Evolutionary conservation across 1,140 invertebrate species (phyloP), one percentile per base, ranked within the genome.

Genomic region (Procambarus virginalis): DNA sequence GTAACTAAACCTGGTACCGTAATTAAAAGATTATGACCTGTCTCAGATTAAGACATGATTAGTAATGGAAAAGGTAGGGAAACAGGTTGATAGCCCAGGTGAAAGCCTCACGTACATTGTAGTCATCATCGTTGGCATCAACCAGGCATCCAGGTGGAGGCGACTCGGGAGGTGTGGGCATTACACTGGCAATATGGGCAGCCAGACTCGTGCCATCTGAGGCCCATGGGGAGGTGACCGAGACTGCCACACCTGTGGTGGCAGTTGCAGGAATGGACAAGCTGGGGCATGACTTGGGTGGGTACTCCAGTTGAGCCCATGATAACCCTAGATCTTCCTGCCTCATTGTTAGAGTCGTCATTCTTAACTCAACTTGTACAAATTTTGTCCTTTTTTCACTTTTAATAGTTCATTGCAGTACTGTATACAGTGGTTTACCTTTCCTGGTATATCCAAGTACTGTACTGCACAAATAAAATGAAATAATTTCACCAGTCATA

Each of bases 91-190:
- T 34, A n/a, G 45, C 3, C 22, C 20, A 51, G 12, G 48, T 34
- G 34, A 55, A 3, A 22, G 60, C 77, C 51, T 34, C 34, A 60
- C 49, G 76, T 34, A 73, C 68, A 73, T 73, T 73, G 68, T 22
- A 73, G n/a, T 10, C 83, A 73, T 84, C 70, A 22, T 22, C 10
- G 3, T 49, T 48, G 68, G 70, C 34, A 48, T 14, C 22, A 20
- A n/a, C 46, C 46, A 84, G n/a, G 3, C 83, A 49, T 12, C 68
- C 83, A 22, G 86, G 86, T 3, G 79, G 86, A 20, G 86, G 86
- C 5, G 86, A 88, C 68, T 88, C 86, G 14, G 86, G 86, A 12
- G 86, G 86, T 1, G 86, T 88, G 64, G 86, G 86, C 86, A 88
- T 88, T 3, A 60, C 70, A 58, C 64, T 82, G 49, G 86, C 86